Conservation (phyloP, 2,113 vertebrate species). For the Micromys minutus region DNA sequence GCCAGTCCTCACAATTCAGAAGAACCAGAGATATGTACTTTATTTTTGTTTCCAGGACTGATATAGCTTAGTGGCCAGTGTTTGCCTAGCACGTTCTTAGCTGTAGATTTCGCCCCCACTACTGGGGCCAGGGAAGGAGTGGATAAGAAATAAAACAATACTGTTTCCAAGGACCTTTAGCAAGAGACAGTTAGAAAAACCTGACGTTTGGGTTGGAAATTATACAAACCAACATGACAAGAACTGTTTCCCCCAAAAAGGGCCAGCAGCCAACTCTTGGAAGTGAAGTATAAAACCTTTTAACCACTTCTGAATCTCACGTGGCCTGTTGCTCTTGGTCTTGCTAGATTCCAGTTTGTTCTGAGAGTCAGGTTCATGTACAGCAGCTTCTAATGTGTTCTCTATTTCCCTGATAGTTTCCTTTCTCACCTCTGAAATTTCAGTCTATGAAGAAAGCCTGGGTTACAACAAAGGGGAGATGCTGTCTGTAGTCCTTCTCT, state of each 20-base stretch:
- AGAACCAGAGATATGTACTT: neutral
- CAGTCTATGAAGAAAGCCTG: neutral
- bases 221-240: neutral
- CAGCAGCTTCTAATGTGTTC: neutral
- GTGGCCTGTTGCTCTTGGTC: neutral
- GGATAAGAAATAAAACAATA: neutral
- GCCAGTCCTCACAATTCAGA: neutral
- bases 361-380: neutral
- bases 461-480: neutral
- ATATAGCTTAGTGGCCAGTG: neutral
- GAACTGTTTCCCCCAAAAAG: neutral
- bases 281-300: neutral
- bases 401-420: neutral
- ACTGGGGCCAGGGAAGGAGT: neutral
- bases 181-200: neutral
- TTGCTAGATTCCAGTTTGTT: neutral
- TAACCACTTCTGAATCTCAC: neutral
- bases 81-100: neutral
- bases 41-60: neutral
- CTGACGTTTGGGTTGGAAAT: neutral
- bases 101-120: neutral
- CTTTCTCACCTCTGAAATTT: neutral
- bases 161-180: neutral
- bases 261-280: neutral
- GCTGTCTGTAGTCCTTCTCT: neutral